Percentiles rank a stretch among this genome's conserved stretches.
Evolutionary conservation across 2,888 invertebrate genomes (phyloP).

Genomic region (Lycocerus yunnanus): DNA sequence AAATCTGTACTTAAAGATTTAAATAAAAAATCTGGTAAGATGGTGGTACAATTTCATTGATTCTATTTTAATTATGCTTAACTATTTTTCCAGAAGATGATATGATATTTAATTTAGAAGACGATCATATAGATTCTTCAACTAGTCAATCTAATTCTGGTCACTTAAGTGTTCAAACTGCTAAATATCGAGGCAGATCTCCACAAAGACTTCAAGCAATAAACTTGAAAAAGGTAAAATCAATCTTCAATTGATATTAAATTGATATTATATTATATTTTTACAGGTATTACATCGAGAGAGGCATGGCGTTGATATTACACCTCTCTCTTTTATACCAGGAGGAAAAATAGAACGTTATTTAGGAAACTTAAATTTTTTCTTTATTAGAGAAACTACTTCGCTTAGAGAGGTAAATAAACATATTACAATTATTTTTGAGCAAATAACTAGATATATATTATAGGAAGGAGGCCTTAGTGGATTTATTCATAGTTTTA

Average conservation of each 20-base stretch:
- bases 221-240: background rate
- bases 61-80: background rate
- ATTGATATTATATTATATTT: background rate
- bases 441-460: constrained; percentile 7
- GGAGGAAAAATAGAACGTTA: constrained; percentile 80
- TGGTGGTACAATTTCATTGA: constrained; percentile 33
- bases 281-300: constrained; percentile 12
- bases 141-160: background rate
- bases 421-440: background rate
- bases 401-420: constrained; percentile 78
- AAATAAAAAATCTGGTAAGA: constrained; percentile 47
- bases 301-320: constrained; percentile 73
- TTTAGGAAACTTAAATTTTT: constrained; percentile 89
- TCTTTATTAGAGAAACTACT: constrained; percentile 94
- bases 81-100: constrained; percentile 64
- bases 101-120: constrained; percentile 83
- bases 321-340: constrained; percentile 78
- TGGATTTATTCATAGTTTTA: constrained; percentile 92
- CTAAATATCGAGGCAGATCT: constrained; percentile 61
- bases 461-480: constrained; percentile 84
- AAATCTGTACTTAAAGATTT: constrained; percentile 42
- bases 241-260: background rate
- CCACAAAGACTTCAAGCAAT: constrained; percentile 55
- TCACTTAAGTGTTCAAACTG: constrained; percentile 44
- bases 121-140: constrained; percentile 64